phyloP scores from a whole-genome alignment of 2,113 vertebrate genomes.

The Dasypus novemcinctus region DNA sequence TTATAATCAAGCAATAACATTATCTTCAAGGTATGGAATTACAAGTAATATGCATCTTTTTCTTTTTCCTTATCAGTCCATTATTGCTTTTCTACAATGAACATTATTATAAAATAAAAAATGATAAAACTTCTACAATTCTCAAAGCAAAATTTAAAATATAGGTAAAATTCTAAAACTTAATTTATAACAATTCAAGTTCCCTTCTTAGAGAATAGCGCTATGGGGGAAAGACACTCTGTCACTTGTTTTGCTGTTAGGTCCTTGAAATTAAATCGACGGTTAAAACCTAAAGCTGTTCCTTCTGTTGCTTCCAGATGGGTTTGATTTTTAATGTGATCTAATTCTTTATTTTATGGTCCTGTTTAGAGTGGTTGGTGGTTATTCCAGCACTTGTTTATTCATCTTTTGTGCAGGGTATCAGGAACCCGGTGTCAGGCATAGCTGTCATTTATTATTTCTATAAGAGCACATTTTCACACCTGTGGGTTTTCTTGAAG shows the following conservation, averaged over 20 bases:
- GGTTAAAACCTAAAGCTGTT: background rate
- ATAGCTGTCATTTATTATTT: conserved; percentile 26
- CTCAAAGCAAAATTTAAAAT: conserved; percentile 4
- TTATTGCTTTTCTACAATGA: background rate
- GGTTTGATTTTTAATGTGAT: conserved; percentile 7
- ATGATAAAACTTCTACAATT: background rate
- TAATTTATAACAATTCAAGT: background rate
- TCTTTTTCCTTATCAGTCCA: background rate
- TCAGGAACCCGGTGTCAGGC: conserved; percentile 39
- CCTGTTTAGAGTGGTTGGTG: background rate
- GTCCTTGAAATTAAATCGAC: conserved; percentile 1
- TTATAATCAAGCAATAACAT: background rate
- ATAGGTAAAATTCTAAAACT: background rate
- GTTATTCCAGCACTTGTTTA: conserved; percentile 26
- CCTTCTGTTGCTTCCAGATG: conserved; percentile 1
- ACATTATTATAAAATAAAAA: background rate
- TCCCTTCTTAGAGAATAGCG: background rate
- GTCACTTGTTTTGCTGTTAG: background rate
- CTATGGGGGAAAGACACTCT: background rate
- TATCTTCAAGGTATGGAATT: background rate
- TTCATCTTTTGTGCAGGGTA: background rate
- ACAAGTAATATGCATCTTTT: background rate
- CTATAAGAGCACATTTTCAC: conserved; percentile 25
- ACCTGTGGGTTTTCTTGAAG: conserved; percentile 38
- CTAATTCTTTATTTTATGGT: conserved; percentile 36